Percentiles rank a stretch among this genome's conserved stretches.
These are phyloP conservation scores for Pristionchus maxplancki DNA, from an alignment of 2,888 invertebrate genomes.

Conservation along the genomic window DNA sequence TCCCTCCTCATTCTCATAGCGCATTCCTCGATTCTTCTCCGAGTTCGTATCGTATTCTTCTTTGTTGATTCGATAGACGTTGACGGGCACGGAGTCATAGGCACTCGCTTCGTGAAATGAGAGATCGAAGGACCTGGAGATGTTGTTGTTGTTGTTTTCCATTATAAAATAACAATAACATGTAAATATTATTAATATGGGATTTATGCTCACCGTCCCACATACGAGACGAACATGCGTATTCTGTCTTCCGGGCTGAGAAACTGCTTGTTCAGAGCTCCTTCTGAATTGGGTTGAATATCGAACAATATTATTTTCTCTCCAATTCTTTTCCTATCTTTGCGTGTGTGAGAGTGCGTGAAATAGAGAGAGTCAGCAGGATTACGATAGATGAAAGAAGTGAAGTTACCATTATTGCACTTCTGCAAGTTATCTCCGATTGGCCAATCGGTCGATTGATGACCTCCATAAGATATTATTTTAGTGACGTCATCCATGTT, in stretches of 20 bases:
- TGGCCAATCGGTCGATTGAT: background rate
- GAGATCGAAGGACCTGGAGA: background rate
- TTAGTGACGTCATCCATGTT: background rate
- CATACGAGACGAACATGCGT: background rate
- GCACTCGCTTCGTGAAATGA: background rate
- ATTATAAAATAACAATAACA: background rate
- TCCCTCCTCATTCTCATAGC: slow-evolving; percentile 21
- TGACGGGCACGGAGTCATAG: background rate
- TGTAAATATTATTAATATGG: too few relatives aligned
- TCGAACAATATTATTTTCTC: too few relatives aligned
- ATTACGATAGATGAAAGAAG: background rate
- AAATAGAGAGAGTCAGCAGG: background rate
- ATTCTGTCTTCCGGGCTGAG: background rate
- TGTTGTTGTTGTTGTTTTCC: too few relatives aligned
- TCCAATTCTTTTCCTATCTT: too few relatives aligned
- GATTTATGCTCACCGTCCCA: background rate
- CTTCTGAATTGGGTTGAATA: background rate
- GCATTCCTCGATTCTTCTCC: background rate
- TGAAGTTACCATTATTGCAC: background rate
- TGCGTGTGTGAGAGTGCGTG: too few relatives aligned
- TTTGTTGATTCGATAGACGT: background rate
- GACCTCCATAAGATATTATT: background rate
- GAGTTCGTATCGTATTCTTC: slow-evolving; percentile 17
- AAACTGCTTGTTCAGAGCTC: background rate
- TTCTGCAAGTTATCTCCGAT: background rate